Conservation (phyloP, 2,888 invertebrate genomes). For the Augochlorella aurata region DNA sequence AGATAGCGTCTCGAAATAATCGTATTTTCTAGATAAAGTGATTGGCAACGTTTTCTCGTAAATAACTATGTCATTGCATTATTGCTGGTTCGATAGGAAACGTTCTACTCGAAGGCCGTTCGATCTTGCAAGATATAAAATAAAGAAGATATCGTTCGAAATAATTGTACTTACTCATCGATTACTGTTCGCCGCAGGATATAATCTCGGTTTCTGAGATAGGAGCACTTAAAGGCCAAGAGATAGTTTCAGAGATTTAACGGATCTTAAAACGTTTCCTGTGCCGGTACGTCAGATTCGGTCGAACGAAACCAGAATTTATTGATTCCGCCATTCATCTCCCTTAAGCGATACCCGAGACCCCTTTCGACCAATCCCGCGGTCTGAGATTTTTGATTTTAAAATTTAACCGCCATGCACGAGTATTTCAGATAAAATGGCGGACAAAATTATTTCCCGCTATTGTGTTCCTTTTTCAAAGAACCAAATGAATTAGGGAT, state of each 20-base stretch:
- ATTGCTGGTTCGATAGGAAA: background rate
- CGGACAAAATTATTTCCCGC: background rate
- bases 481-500: no score
- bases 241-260: background rate
- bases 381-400: background rate
- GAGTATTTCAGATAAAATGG: background rate
- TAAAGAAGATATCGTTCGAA: slow-evolving; percentile 25
- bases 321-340: slow-evolving; percentile 46
- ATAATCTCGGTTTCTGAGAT: slow-evolving; percentile 7
- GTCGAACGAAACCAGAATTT: slow-evolving; percentile 32
- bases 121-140: slow-evolving; percentile 7
- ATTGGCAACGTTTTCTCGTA: background rate
- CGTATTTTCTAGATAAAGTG: background rate
- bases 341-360: background rate
- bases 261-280: slow-evolving; percentile 22
- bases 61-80: background rate
- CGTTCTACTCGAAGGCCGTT: background rate
- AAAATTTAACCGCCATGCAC: slow-evolving; percentile 20
- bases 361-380: slow-evolving; percentile 25
- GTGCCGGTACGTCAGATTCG: slow-evolving; percentile 18
- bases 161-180: slow-evolving; percentile 31
- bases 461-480: background rate
- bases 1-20: slow-evolving; percentile 11
- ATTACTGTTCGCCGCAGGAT: slow-evolving; percentile 15
- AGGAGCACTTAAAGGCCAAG: slow-evolving; percentile 26